Conservation (phyloP, 2,797 vertebrate species). For the Thalassophryne amazonica region DNA sequence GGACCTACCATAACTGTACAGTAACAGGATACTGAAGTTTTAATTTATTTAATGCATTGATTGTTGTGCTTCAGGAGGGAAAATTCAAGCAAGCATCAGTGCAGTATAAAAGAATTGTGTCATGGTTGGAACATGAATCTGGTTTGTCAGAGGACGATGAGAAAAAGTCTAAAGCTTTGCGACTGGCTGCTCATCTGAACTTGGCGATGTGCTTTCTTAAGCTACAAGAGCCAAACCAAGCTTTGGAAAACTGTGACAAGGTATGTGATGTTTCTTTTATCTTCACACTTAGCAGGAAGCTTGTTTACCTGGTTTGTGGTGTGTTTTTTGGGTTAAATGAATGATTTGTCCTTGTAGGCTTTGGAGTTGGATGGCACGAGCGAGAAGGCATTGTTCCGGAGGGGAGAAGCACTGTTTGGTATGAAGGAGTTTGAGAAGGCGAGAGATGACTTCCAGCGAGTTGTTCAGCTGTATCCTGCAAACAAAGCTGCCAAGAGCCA, state of each 20-base stretch:
- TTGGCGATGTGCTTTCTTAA: conserved; percentile 96
- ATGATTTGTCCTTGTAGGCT: conserved; percentile 71
- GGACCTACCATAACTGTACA: background rate
- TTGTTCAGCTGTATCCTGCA: conserved; percentile 89
- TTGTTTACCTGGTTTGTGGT: background rate
- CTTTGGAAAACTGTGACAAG: conserved; percentile 93
- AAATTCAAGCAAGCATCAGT: conserved; percentile 90
- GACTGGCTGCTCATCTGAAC: conserved; percentile 92
- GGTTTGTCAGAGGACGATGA: conserved; percentile 82
- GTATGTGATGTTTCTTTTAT: conserved; percentile 69
- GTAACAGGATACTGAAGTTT: background rate
- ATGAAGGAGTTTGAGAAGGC: conserved; percentile 93
- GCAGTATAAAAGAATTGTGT: conserved; percentile 95
- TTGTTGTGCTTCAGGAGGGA: conserved; percentile 78
- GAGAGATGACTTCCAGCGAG: conserved; percentile 87
- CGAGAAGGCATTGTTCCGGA: conserved; percentile 95
- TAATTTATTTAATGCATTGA: background rate
- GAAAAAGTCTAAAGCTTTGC: conserved; percentile 80
- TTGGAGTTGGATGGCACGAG: conserved; percentile 86
- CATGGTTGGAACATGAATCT: conserved; percentile 91
- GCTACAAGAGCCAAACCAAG: conserved; percentile 83
- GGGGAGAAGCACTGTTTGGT: conserved; percentile 87
- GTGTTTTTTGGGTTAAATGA: background rate
- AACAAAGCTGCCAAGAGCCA: conserved; percentile 95
- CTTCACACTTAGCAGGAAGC: too few species aligned